Base-by-base conservation (phyloP, 2,113 vertebrate genomes). In the Morone chrysops region DNA sequence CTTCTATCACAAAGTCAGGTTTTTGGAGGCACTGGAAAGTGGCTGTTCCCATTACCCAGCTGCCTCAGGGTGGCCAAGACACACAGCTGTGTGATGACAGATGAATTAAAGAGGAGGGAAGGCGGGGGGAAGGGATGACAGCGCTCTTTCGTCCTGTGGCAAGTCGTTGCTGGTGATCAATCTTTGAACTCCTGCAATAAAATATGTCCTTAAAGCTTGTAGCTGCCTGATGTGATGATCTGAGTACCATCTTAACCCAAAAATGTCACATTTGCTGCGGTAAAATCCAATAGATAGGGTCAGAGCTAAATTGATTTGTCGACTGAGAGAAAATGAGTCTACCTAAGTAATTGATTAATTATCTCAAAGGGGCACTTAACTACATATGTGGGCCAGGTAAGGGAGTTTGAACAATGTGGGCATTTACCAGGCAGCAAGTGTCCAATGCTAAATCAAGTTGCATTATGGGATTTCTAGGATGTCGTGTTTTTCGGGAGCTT, bases 51-150 rank as follows among this genome's bases (percentile, higher is more conserved):
- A 63, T 86, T 86, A 70, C 83, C 87, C 68, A 78, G 80, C 81
- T 62, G 68, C 88, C 78, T 70, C 10, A 8, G 38, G 73, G 82
- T 25, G 18, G 63, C 76, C 0, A 36, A 78, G 82, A 86, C 85
- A 78, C 80, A 73, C 85, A 86, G 82, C 87, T 83, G 70, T 83
- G 81, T 47, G 74, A 82, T 92, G 87, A 81, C 80, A 75, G 82
- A 83, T 80, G 72, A 78, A 63, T 31, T 70, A 14, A 67, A 70
- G 60, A 48, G 78, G 31, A 20, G 45, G 38, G 63, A 50, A 31
- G 31, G 25, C 45, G 18, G n/a, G 8, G 75, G 43, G 25, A 25
- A n/a, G 31, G 70, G 8, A 22, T 43, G 43, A 67, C 20, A 10
- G 17, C 0, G 4, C 73, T 83, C 31, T 57, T 79, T 81, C 38